A percentile compares a stretch with the other conserved stretches of the same genome.
Conservation (phyloP, 2,888 invertebrate species). For the Sinhomidia bicolor region DNA sequence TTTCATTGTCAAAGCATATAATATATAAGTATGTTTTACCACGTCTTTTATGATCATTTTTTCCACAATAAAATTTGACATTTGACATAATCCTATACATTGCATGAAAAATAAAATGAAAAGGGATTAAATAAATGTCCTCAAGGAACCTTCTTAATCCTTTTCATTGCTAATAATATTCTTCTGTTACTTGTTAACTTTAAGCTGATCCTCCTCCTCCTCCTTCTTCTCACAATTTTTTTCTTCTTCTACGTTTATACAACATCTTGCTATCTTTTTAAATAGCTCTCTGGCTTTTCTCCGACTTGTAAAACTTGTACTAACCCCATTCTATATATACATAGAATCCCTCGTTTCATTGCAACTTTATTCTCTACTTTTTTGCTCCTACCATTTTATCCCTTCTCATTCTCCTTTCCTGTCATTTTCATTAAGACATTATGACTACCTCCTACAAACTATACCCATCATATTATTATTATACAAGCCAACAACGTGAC, state of each 20-base stretch:
- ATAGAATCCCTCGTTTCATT: neutral
- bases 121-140: slow-evolving; percentile 11
- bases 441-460: slow-evolving; percentile 28
- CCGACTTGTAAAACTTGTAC: neutral
- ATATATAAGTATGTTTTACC: neutral
- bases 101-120: neutral
- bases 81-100: neutral
- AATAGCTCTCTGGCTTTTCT: neutral
- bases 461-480: neutral
- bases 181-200: neutral
- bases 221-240: too few relatives aligned
- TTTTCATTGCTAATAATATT: neutral
- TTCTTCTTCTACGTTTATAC: too few relatives aligned
- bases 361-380: neutral
- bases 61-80: slow-evolving; percentile 4
- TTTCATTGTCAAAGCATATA: neutral
- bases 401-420: slow-evolving; percentile 16
- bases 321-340: neutral
- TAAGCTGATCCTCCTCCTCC: neutral
- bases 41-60: neutral
- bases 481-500: slow-evolving; percentile 40
- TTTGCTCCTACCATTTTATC: neutral
- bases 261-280: neutral
- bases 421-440: slow-evolving; percentile 63
- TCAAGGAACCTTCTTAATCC: neutral